Percentiles rank a stretch among this genome's conserved stretches.
phyloP scores from a whole-genome alignment of 2,113 vertebrate genomes.

The Chionomys nivalis region DNA sequence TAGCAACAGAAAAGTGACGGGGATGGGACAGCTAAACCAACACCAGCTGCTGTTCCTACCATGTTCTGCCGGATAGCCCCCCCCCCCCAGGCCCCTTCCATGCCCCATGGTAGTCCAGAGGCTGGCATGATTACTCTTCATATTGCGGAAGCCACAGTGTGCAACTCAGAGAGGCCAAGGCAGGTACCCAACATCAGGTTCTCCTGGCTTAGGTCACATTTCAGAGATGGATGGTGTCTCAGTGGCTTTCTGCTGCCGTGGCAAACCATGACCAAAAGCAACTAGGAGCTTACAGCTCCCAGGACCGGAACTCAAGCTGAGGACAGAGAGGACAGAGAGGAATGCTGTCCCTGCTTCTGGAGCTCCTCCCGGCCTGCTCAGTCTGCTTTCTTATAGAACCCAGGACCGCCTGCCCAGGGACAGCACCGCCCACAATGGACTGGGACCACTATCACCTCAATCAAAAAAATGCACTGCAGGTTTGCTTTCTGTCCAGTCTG shows the following conservation, averaged over 20 bases:
- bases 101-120: neutral
- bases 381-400: neutral
- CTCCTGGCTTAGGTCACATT: neutral
- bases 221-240: neutral
- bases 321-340: neutral
- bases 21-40: neutral
- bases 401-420: neutral
- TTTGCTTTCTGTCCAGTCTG: neutral
- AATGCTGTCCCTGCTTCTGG: neutral
- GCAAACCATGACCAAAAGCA: neutral
- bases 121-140: neutral
- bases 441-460: neutral
- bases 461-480: too few species aligned
- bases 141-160: too few species aligned
- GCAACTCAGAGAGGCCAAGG: neutral
- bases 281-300: neutral
- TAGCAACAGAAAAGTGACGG: neutral
- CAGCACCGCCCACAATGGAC: neutral
- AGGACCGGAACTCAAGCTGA: too few species aligned
- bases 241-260: neutral
- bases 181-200: neutral
- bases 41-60: neutral
- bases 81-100: fast-evolving
- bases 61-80: fast-evolving
- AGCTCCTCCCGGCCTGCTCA: neutral